Evolutionary conservation across 2,888 invertebrate genomes (phyloP).

Genomic region (Stenoptilia bipunctidactyla): DNA sequence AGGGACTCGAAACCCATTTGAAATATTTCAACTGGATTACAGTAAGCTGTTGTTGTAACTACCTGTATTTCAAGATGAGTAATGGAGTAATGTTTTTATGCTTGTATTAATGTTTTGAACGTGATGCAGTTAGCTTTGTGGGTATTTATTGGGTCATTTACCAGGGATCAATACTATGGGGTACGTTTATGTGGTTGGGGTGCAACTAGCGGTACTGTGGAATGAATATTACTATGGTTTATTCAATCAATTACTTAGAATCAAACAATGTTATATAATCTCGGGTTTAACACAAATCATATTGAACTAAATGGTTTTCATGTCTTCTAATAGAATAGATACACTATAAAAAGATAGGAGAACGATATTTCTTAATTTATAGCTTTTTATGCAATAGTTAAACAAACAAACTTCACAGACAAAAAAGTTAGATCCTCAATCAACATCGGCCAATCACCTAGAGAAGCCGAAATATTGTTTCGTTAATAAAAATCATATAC

Average conservation of each 20-base stretch:
- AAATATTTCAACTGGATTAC: too few relatives aligned
- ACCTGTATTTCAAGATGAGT: too few relatives aligned
- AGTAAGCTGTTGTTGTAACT: too few relatives aligned
- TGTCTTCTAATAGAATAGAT: too few relatives aligned
- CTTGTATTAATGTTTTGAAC: constrained; percentile 50
- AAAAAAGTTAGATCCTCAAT: neutral
- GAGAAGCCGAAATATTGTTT: constrained; percentile 23
- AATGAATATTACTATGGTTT: constrained; percentile 7
- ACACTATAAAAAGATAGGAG: too few relatives aligned
- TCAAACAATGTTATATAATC: too few relatives aligned
- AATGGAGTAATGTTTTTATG: too few relatives aligned
- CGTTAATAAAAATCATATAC: constrained; percentile 41
- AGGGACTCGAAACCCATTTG: too few relatives aligned
- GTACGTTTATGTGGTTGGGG: constrained; percentile 61
- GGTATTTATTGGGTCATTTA: constrained; percentile 69
- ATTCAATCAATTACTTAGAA: too few relatives aligned
- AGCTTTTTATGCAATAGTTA: neutral
- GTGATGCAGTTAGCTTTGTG: constrained; percentile 62
- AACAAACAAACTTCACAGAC: neutral
- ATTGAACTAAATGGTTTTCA: too few relatives aligned
- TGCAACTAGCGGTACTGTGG: constrained; percentile 31
- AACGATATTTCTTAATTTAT: too few relatives aligned
- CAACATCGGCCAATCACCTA: constrained; percentile 17
- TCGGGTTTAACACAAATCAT: too few relatives aligned
- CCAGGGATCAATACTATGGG: constrained; percentile 59